Base-by-base conservation (phyloP, 2,113 vertebrate genomes). In the Sapayoa aenigma region DNA sequence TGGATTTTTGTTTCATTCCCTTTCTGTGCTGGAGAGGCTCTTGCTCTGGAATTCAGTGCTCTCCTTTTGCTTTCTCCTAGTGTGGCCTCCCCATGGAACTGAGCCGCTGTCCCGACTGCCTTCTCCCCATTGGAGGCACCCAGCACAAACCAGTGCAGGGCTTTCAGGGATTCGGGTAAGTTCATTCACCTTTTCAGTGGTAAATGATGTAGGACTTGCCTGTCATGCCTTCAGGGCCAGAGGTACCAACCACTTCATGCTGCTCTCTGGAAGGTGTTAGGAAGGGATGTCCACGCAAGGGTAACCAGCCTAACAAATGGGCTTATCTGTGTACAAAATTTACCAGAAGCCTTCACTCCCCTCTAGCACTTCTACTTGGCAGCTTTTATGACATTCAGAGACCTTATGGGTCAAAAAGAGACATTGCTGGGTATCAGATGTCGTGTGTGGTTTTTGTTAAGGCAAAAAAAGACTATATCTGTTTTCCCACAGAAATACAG, bases 71-170 rank as follows among this genome's bases (percentile, higher is more conserved):
- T 52, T 79, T 79, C 93, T 65, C 14, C 23, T 63, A 99, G 99
- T 99, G 99, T 50, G 99, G 99, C 21, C 88, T 0, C 31, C 99
- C 99, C 4, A 97, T 98, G 98, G 24, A 98, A 56, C 53, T 0
- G 2, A 93, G 98, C 69, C 1, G 0, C 3, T 99, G 99, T 63
- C 6, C 97, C 0, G 99, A 99, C 42, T 99, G 99, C 50, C 55
- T 14, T 0, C 87, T 0, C 13, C 3, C 0, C 1, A 94, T 99
- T 4, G 99, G 99, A 88, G 99, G 99, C 14, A 0, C 0, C 0
- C 0, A 97, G 0, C 98, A 99, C 82, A 5, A 0, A 1, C 22
- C 98, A 1, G 0, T 97, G 14, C 0, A 0, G 0, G 98, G 97
- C 79, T 99, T 99, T 88, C 14, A 0, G 0, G 0, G 0, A 6